Conservation (phyloP, 2,113 vertebrate species). For the Hiodon alosoides region DNA sequence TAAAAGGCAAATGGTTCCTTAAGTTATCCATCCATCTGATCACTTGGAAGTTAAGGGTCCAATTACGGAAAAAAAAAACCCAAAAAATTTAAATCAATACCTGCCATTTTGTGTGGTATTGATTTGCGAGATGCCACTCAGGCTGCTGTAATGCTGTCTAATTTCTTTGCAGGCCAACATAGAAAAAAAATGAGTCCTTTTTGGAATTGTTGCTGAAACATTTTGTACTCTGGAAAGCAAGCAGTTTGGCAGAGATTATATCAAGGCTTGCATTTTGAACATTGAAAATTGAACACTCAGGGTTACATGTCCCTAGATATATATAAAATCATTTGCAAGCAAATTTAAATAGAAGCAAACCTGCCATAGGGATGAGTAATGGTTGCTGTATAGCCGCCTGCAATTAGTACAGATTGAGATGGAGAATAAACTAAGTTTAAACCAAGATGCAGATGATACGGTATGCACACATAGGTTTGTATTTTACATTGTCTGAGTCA, state of each 20-base stretch:
- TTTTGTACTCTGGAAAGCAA: background rate
- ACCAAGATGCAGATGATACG: too few relatives aligned
- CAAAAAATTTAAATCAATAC: conserved; percentile 45
- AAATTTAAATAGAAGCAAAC: too few relatives aligned
- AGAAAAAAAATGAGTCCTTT: conserved; percentile 1
- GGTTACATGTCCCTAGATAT: background rate
- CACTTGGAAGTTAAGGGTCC: conserved; percentile 39
- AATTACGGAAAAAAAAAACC: conserved; percentile 43
- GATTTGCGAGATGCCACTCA: conserved; percentile 48
- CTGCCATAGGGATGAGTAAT: too few relatives aligned
- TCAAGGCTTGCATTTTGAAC: too few relatives aligned
- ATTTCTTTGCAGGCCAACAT: conserved; percentile 13
- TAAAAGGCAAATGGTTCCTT: conserved; percentile 56
- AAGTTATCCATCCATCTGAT: conserved; percentile 48
- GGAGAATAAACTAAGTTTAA: too few relatives aligned
- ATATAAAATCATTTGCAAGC: background rate
- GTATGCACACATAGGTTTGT: too few relatives aligned
- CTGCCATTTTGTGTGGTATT: conserved; percentile 47
- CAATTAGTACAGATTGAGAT: too few relatives aligned
- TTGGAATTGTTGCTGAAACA: background rate
- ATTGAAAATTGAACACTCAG: too few relatives aligned
- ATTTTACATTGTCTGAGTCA: too few relatives aligned
- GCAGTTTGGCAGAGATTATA: background rate
- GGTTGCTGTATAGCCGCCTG: too few relatives aligned
- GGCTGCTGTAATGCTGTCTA: conserved; percentile 27